These are phyloP conservation scores for Synergus gifuensis DNA, from an alignment of 2,888 invertebrate species.

Conservation along the genomic window DNA sequence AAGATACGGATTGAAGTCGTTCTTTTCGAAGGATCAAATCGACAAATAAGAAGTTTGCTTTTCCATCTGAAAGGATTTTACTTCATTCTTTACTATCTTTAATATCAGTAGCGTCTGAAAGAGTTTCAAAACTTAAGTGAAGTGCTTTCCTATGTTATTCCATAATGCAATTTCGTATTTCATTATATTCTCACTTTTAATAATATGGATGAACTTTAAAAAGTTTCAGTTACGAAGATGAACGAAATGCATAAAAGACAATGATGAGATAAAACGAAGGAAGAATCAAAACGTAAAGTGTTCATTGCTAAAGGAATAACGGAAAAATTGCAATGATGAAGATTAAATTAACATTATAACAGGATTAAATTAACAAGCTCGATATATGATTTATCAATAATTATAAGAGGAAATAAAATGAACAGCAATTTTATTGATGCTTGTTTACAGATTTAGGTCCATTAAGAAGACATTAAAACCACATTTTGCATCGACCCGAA, in stretches of 20 bases:
- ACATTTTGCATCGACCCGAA: neutral
- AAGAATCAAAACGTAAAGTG: neutral
- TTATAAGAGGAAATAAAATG: neutral
- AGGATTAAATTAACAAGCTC: neutral
- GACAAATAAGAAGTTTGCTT: conserved; percentile 21
- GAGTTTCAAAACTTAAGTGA: neutral
- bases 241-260: neutral
- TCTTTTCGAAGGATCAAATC: conserved; percentile 17
- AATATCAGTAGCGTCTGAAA: conserved; percentile 20
- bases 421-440: neutral
- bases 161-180: neutral
- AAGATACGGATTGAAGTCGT: conserved; percentile 24
- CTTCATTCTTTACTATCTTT: conserved; percentile 3
- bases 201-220: neutral
- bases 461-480: neutral
- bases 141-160: conserved; percentile 26
- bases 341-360: neutral
- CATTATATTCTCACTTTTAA: neutral
- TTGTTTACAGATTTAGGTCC: neutral
- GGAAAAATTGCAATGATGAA: neutral
- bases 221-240: neutral
- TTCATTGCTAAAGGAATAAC: too few species aligned
- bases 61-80: conserved; percentile 22
- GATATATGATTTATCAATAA: neutral
- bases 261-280: neutral